Base-by-base conservation (phyloP, 2,888 invertebrate genomes). In the Drosophila kambysellisi region DNA sequence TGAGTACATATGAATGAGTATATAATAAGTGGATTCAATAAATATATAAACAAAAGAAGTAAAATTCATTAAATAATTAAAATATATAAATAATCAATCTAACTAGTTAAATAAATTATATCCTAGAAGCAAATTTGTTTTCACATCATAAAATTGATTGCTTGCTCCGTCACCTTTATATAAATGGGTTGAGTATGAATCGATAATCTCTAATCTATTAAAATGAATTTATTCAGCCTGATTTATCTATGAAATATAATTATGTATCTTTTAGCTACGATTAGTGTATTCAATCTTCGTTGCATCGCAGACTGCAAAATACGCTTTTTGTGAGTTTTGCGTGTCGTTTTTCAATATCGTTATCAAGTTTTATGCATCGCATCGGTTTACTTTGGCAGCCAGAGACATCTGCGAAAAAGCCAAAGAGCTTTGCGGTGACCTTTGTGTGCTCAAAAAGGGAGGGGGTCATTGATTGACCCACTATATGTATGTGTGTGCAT, bases 331-430 rank as follows among this genome's bases (percentile, higher is more conserved):
- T n/a, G 15, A 20, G 30, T 50, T 71, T 68, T 63, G 63, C 68
- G 30, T 80, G 77, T 50, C 43, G 54, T 52, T 81, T 72, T 77
- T 77, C 81, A 66, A 79, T 86, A 86, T 86, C 83, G 79, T 83
- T 84, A 84, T 84, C 88, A 86, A 72, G 76, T 70, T 79, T 86
- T 81, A 88, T 86, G 81, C 48, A 51, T n/a, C 70, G 61, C 83
- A 70, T 74, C 75, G 83, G 59, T 70, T 75, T 88, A 84, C 82
- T 85, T 46, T 75, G 80, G 80, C 77, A 61, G 66, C 57, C 59
- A 59, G 50, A 50, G 66, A 67, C 76, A 63, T 60, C 52, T 59
- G 53, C 17, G 56, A 30, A 63, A 51, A 53, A 52, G 30, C 6
- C 73, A 69, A 66, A 65, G 69, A 68, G 74, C 74, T 70, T 70